Percentiles rank a stretch among this genome's conserved stretches.
Conservation (phyloP, 2,888 invertebrate genomes). For the Protophormia terraenovae region DNA sequence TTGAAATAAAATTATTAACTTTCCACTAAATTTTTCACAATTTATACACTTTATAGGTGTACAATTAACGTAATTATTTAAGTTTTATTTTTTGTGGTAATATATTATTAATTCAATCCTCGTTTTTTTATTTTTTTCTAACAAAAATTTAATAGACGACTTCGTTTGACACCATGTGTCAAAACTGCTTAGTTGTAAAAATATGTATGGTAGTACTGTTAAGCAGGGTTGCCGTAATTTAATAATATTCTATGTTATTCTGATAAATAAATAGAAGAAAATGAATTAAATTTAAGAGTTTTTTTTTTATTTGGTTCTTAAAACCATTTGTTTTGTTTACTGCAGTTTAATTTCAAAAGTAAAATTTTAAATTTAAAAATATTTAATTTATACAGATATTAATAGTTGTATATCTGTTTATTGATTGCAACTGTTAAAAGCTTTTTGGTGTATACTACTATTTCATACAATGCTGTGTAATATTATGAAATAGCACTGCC, state of each 20-base stretch:
- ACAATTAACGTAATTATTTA: slow-evolving; percentile 27
- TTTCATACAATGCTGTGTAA: neutral
- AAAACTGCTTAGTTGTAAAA: slow-evolving; percentile 26
- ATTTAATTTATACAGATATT: neutral
- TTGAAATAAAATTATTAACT: neutral
- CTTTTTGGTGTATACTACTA: neutral
- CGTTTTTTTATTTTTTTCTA: slow-evolving; percentile 10
- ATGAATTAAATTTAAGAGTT: too few relatives aligned
- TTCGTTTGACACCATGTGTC: slow-evolving; percentile 65
- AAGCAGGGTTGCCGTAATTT: neutral
- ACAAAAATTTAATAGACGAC: slow-evolving; percentile 50
- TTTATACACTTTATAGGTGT: slow-evolving; percentile 13
- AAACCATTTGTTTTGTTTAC: too few relatives aligned
- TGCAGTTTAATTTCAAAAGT: too few relatives aligned
- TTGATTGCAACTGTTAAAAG: neutral
- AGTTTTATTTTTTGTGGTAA: slow-evolving; percentile 29
- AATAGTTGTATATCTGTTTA: neutral
- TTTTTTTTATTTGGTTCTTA: too few relatives aligned
- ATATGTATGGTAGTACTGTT: neutral
- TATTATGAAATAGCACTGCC: too few relatives aligned
- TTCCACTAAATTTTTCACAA: neutral
- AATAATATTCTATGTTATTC: too few relatives aligned
- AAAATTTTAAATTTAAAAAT: too few relatives aligned
- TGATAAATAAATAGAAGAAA: too few relatives aligned
- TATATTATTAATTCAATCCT: slow-evolving; percentile 23